These are phyloP conservation scores for Lindbergichthys nudifrons DNA, from an alignment of 2,797 vertebrate genomes.

Conservation along the genomic window DNA sequence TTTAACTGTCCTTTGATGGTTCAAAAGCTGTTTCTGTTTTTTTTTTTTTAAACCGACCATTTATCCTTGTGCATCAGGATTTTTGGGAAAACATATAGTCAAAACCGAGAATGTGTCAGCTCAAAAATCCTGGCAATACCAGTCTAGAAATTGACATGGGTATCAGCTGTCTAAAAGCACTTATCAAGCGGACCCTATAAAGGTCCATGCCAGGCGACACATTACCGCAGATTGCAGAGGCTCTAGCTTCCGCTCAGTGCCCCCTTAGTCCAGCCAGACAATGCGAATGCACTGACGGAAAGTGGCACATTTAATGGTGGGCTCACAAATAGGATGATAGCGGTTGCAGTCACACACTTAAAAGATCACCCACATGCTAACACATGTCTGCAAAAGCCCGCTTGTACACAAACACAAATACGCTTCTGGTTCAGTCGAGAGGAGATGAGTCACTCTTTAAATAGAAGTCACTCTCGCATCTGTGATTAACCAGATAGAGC, in stretches of 20 bases:
- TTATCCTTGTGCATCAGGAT: constrained; percentile 10
- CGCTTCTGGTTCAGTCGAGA: constrained; percentile 15
- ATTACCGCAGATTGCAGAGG: constrained; percentile 44
- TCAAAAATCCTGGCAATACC: constrained; percentile 22
- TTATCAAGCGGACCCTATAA: constrained; percentile 19
- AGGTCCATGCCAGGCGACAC: constrained; percentile 36
- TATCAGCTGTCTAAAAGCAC: constrained; percentile 48
- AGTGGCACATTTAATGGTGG: constrained; percentile 30
- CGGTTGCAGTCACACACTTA: constrained; percentile 24
- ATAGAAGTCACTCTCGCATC: constrained; percentile 33
- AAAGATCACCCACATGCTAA: constrained; percentile 28
- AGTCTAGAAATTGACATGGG: constrained; percentile 34
- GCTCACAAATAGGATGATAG: constrained; percentile 33
- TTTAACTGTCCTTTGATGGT: constrained; percentile 43
- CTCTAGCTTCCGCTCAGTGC: constrained; percentile 27
- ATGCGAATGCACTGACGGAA: neutral
- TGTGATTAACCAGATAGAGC: constrained; percentile 1
- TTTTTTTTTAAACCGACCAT: neutral
- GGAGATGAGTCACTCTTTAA: constrained; percentile 54
- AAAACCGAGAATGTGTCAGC: constrained; percentile 2
- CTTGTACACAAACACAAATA: constrained; percentile 34
- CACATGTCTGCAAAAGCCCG: constrained; percentile 11
- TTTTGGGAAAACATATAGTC: constrained; percentile 15
- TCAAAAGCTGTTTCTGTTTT: constrained; percentile 24
- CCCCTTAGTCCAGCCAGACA: constrained; percentile 20